Conservation (phyloP, 2,888 invertebrate species). For the Hyposoter dolosus region DNA sequence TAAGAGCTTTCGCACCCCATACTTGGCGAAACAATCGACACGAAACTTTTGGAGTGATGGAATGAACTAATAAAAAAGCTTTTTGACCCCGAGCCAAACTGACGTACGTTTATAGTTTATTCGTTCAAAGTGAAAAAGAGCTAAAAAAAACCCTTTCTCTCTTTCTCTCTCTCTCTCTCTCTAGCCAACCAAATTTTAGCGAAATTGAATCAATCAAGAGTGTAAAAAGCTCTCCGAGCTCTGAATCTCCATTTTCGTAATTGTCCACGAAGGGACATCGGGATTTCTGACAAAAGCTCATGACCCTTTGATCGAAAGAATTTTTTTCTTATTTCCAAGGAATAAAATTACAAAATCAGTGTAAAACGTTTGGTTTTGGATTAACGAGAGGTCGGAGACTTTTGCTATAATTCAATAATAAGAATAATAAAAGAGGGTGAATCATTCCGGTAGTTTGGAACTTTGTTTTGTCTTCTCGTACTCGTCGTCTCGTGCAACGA, state of each 20-base stretch:
- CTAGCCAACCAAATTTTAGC: not conserved
- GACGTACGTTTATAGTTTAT: too few species aligned
- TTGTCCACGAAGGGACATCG: too few species aligned
- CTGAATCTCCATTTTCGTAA: not conserved
- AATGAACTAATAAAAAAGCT: not conserved
- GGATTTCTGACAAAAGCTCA: not conserved
- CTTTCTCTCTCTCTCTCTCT: not conserved
- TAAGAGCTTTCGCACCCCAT: not conserved
- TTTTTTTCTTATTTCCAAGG: not conserved
- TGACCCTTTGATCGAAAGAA: not conserved
- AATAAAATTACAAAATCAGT: slow-evolving; percentile 32
- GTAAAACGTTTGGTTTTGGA: slow-evolving; percentile 29
- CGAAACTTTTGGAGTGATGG: not conserved
- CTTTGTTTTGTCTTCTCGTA: slow-evolving; percentile 46
- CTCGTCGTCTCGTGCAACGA: slow-evolving; percentile 39
- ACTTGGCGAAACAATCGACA: not conserved
- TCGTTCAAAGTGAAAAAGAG: not conserved
- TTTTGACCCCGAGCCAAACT: not conserved
- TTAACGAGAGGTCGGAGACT: slow-evolving; percentile 14
- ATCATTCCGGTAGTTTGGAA: slow-evolving; percentile 40
- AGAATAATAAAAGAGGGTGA: slow-evolving; percentile 20
- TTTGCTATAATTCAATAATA: slow-evolving; percentile 28
- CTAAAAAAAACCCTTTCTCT: not conserved
- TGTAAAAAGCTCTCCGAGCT: not conserved
- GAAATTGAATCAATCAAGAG: not conserved